Evolutionary conservation across 2,888 invertebrate genomes (phyloP), one percentile per base, ranked within the genome.

Genomic region (Zhuqinia jingwanae): DNA sequence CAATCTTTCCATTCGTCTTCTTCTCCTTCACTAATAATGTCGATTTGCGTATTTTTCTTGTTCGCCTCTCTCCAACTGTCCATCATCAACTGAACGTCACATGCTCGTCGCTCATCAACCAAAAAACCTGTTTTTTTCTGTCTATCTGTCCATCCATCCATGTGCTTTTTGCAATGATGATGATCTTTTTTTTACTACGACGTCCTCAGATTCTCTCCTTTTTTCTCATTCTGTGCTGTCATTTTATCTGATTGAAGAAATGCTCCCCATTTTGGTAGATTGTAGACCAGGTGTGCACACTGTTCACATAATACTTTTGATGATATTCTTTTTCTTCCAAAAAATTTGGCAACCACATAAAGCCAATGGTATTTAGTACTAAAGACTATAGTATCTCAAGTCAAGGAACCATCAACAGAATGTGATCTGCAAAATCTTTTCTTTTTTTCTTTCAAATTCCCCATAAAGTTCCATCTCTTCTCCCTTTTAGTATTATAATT

Each of bases 401-500:
- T 53, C 53, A 53, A n/a, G n/a, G n/a, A n/a, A n/a, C 53, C 53
- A 15, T 13, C 17, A 17, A 53, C 17, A 8, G 17, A 6, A 53
- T 17, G 42, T 42, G 42, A 68, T 36, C 68, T 42, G 42, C 20
- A 68, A 42, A 68, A 36, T 68, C 11, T 68, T 30, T 17, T 42
- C 53, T 53, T 53, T 53, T 53, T 53, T 63, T 53, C 17, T 45
- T 73, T 15, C 50, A 45, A 56, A 60, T 58, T 65, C 25, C n/a
- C 27, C 68, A 80, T 70, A 68, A 80, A 30, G 6, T 11, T 60
- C 50, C 45, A 36, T 27, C n/a, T 63, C 25, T 11, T 78, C 45
- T 25, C 22, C 36, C 47, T 42, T 25, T 70, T 56, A 36, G 70
- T 70, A 68, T 60, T 70, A 30, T 70, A 80, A 80, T 80, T 70